Evolutionary conservation across 2,888 invertebrate species (phyloP), one percentile per base, ranked within the genome.

Genomic region (Mimumesa dahlbomi): DNA sequence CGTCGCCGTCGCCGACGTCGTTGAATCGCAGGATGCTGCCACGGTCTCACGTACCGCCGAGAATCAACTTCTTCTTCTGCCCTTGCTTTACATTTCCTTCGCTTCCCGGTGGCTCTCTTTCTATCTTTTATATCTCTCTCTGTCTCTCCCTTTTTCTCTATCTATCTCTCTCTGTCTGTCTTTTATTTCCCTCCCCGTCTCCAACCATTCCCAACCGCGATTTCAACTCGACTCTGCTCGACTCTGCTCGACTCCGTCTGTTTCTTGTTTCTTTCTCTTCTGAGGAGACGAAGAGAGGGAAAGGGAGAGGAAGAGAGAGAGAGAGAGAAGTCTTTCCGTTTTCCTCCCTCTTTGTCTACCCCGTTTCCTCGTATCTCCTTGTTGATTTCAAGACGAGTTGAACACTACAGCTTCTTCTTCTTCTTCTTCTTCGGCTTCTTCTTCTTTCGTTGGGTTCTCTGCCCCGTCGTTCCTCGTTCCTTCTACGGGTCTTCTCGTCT

Each of bases 1-100:
- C n/a, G n/a, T n/a, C n/a, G n/a, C n/a, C n/a, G n/a, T n/a, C n/a
- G n/a, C n/a, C n/a, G n/a, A n/a, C n/a, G n/a, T n/a, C n/a, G 45
- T 6, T 16, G 58, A 14, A 19, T 16, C 21, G 48, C 58, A 48
- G 18, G 48, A 29, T 19, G 36, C 34, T 50, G 42, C 16, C 42
- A 9, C 16, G 49, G 14, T 22, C 67, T 72, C 73, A 63, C 73
- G 67, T 73, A 73, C 56, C 36, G 31, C 7, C n/a, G 11, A 38
- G 73, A 54, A 72, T 73, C 67, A 67, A 66, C 73, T 49, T 62
- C 53, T 42, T 49, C 50, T 22, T n/a, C 13, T 29, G 46, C 36
- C 52, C 31, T 18, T 54, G 42, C 48, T 31, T 22, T 50, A 40
- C 50, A 59, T 64, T 34, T 61, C 50, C 38, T 67, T 54, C 54